Conservation (phyloP, 2,888 invertebrate species). For the Drosophila diplacantha region DNA sequence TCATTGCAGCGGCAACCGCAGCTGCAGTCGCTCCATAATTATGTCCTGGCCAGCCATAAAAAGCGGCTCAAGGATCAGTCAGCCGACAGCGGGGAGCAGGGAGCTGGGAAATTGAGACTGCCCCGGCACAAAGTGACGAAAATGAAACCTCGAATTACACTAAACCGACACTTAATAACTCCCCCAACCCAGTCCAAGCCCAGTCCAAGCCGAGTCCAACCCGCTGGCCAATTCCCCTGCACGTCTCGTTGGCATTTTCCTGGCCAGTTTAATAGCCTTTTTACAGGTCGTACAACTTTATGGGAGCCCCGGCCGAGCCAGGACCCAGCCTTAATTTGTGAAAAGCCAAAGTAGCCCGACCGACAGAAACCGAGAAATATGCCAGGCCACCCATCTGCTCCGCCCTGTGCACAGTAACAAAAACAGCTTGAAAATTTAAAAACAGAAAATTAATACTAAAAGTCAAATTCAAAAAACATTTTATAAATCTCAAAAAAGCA, state of each 20-base stretch:
- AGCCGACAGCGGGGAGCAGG: conserved; percentile 35
- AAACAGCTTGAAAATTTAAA: background rate
- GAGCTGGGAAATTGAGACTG: conserved; percentile 49
- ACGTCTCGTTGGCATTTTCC: conserved; percentile 35
- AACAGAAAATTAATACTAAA: background rate
- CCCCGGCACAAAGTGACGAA: conserved; percentile 64
- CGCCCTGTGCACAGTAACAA: background rate
- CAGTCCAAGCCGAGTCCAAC: conserved; percentile 1
- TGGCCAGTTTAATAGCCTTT: conserved; percentile 68
- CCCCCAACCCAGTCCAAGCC: conserved; percentile 13
- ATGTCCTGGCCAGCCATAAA: conserved; percentile 55
- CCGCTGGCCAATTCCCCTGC: conserved; percentile 1
- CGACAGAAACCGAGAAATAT: conserved; percentile 34
- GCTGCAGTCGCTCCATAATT: conserved; percentile 54
- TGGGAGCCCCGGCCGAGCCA: conserved; percentile 35
- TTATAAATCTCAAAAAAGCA: too few species aligned
- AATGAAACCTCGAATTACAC: conserved; percentile 72
- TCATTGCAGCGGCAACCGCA: conserved; percentile 53
- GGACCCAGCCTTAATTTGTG: conserved; percentile 36
- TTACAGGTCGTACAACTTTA: conserved; percentile 72
- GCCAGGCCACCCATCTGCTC: conserved; percentile 19
- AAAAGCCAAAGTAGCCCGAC: conserved; percentile 32
- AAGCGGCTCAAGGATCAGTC: conserved; percentile 44
- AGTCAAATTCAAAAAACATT: background rate
- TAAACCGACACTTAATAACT: conserved; percentile 73